Evolutionary conservation across 1,140 invertebrate genomes (phyloP).

Genomic region (Cardiocondyla obscurior): DNA sequence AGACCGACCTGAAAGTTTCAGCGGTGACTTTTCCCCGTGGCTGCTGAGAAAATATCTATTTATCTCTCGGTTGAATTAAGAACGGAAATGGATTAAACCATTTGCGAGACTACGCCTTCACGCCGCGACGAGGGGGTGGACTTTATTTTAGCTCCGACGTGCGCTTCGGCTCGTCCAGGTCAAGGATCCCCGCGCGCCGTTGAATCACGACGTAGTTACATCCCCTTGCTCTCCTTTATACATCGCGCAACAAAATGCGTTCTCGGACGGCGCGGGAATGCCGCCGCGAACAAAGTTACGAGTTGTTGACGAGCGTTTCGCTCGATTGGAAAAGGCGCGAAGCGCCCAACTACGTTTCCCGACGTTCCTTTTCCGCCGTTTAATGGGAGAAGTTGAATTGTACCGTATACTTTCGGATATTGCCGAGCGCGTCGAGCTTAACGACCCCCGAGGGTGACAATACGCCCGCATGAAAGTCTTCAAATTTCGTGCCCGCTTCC

Average conservation of each 20-base stretch:
- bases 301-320: conserved; percentile 22
- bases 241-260: neutral
- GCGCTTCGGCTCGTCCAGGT: neutral
- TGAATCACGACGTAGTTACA: neutral
- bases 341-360: neutral
- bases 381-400: conserved; percentile 39
- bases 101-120: neutral
- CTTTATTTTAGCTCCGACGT: neutral
- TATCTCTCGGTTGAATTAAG: neutral
- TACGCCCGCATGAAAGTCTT: neutral
- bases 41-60: neutral
- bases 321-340: neutral
- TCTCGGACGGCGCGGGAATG: neutral
- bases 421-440: neutral
- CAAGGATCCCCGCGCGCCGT: neutral
- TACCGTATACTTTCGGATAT: neutral
- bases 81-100: neutral
- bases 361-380: neutral
- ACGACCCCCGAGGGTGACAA: neutral
- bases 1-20: too few species aligned
- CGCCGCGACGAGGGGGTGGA: too few species aligned
- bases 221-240: neutral
- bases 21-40: neutral
- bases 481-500: neutral
- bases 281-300: neutral